Conservation (phyloP, 2,888 invertebrate species). For the Meliscaeva auricollis region DNA sequence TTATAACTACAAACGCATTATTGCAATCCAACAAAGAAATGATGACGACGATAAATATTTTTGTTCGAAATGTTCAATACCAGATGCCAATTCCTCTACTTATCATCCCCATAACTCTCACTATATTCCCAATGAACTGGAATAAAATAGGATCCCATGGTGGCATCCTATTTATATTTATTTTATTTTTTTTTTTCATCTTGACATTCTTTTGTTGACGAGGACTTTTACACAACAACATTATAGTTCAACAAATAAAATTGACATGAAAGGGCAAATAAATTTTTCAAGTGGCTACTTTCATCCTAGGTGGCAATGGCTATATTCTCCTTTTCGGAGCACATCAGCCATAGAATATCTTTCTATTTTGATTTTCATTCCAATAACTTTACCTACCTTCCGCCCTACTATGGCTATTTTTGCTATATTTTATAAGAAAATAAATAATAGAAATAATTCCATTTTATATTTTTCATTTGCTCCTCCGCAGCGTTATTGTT, state of each 20-base stretch:
- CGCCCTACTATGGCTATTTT: neutral
- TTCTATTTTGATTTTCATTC: constrained; percentile 12
- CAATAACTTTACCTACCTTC: neutral
- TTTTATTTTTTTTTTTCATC: neutral
- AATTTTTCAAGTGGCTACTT: constrained; percentile 63
- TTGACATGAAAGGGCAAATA: constrained; percentile 61
- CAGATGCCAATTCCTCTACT: neutral
- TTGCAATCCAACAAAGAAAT: neutral
- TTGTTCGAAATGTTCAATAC: constrained; percentile 5
- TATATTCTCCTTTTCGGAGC: constrained; percentile 1
- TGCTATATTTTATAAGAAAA: constrained; percentile 42
- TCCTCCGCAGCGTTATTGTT: constrained; percentile 46
- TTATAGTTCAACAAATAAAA: too few relatives aligned
- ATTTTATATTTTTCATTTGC: constrained; percentile 48
- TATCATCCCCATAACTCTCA: neutral
- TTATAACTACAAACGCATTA: neutral
- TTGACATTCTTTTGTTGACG: constrained; percentile 16
- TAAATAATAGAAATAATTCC: constrained; percentile 57
- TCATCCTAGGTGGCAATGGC: constrained; percentile 45
- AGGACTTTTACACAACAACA: neutral
- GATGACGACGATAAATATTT: constrained; percentile 15
- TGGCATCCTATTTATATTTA: constrained; percentile 17
- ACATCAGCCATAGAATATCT: constrained; percentile 19
- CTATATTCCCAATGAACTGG: neutral
- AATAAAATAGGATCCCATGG: constrained; percentile 39